A percentile compares a stretch with the other conserved stretches of the same genome.
These are phyloP conservation scores for Lathronympha strigana DNA, from an alignment of 2,888 invertebrate species.

Conservation along the genomic window DNA sequence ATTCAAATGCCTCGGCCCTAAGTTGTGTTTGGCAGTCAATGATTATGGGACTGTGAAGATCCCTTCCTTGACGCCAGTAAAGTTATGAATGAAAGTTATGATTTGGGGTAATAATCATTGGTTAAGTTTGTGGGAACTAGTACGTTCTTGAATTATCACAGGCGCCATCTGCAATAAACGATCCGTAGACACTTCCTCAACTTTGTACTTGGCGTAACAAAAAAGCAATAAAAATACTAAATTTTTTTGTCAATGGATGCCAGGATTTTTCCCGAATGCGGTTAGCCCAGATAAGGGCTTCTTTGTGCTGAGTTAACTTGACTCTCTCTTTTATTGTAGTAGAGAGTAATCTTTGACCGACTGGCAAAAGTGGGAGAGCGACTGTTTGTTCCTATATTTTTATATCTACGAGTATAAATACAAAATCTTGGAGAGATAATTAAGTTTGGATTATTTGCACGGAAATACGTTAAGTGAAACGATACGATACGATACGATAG, in stretches of 20 bases:
- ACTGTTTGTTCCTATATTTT: too few relatives aligned
- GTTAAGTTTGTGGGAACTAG: constrained; percentile 58
- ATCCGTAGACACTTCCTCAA: constrained; percentile 40
- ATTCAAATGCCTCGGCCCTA: constrained; percentile 15
- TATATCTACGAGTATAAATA: too few relatives aligned
- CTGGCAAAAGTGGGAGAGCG: too few relatives aligned
- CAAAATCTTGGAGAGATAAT: too few relatives aligned
- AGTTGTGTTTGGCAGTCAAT: constrained; percentile 29
- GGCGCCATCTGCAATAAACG: constrained; percentile 57
- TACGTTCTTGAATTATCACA: constrained; percentile 23
- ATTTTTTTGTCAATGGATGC: neutral
- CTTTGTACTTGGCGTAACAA: constrained; percentile 16
- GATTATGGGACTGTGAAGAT: constrained; percentile 21
- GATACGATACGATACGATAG: too few relatives aligned
- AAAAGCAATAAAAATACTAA: constrained; percentile 18
- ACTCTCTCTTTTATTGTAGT: neutral
- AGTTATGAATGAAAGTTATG: constrained; percentile 61
- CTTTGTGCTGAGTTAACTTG: neutral
- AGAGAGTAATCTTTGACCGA: too few relatives aligned
- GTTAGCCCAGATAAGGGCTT: neutral
- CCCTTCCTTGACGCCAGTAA: constrained; percentile 21
- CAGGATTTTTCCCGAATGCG: neutral
- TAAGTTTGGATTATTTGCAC: too few relatives aligned
- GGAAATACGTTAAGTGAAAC: too few relatives aligned
- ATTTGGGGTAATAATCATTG: constrained; percentile 56